Evolutionary conservation across 2,797 vertebrate genomes (phyloP), one percentile per base, ranked within the genome.

Genomic region (Synaphobranchus kaupii): DNA sequence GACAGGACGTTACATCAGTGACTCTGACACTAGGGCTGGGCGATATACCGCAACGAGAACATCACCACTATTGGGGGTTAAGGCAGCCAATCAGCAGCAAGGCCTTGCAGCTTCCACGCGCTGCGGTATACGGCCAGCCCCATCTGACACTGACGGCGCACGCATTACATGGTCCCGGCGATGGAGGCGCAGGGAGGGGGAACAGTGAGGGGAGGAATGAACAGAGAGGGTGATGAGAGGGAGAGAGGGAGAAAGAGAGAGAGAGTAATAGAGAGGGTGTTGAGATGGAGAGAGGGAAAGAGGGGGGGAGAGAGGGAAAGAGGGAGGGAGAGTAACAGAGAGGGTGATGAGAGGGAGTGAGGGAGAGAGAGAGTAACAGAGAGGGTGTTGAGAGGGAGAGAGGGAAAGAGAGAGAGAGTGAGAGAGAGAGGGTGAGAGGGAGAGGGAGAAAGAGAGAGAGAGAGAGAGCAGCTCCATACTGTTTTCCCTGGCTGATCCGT

Each of bases 401-500:
- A 58, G 22, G n/a, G 5, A 25, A 3, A 39, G 28, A 25, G n/a
- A 47, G 10, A 87, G 12, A 81, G 6, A 84, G 20, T 85, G 3
- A 56, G 50, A 56, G 8, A 73, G 3, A 17, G 44, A 68, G 20
- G 44, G 3, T 13, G 54, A 48, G 15, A 66, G 39, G 34, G 54
- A 66, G 63, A 9, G 60, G 15, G 60, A 52, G 56, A 68, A 66
- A 48, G 20, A 56, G 34, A 1, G 20, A 48, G 7, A 84, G 10
- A 52, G n/a, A 52, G 22, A 13, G 48, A 0, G 52, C 17, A 10
- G 44, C 2, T 0, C 84, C 95, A 92, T 89, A 98, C 98, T 97
- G 92, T 63, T 93, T 96, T 0, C 97, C 96, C 0, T 96, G 93
- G 88, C 44, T 91, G 0, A 87, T 95, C 9, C 92, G 95, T 89